Evolutionary conservation across 2,113 vertebrate genomes (phyloP), one percentile per base, ranked within the genome.

Genomic region (Rhea americana): DNA sequence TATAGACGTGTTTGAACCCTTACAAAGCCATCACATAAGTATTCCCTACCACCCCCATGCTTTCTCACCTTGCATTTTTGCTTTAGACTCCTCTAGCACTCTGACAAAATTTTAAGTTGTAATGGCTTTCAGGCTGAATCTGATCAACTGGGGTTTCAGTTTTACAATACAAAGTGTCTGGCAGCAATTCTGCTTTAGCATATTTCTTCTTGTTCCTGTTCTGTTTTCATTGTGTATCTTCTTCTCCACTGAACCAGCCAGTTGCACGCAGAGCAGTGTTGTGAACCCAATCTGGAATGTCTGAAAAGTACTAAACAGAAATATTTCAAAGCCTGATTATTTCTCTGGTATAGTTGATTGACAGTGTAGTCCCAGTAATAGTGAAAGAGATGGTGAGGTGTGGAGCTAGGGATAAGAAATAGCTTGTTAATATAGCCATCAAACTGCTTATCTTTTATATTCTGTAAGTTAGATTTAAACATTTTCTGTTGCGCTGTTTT

Each of bases 161-260:
- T 37, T 66, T 58, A 20, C 6, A 61, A n/a, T 20, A 35, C 24
- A 10, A 47, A 50, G 2, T 5, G 16, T 61, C 70, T 48, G 50
- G 32, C n/a, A 77, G 12, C 51, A 24, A 11, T 35, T 8, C 25
- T 17, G 26, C 17, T 35, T 58, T 50, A 62, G 45, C 14, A 7
- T 5, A 22, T 37, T 82, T 66, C 24, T 35, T n/a, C 32, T 11
- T n/a, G 47, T 62, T 81, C 21, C 41, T 11, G 0, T 1, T 8
- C 13, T 62, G 9, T 48, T 59, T 47, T 9, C 0, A 0, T 26
- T 51, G 8, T 17, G 7, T 48, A 0, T 11, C 1, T 18, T 24
- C 26, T 35, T 51, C 50, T 68, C 30, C 4, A 22, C 43, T 15
- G 19, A 65, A 43, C 11, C 12, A 43, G 32, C 16, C 18, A 20